phyloP scores from a whole-genome alignment of 2,888 invertebrate species.

The Yponomeuta malinellus region DNA sequence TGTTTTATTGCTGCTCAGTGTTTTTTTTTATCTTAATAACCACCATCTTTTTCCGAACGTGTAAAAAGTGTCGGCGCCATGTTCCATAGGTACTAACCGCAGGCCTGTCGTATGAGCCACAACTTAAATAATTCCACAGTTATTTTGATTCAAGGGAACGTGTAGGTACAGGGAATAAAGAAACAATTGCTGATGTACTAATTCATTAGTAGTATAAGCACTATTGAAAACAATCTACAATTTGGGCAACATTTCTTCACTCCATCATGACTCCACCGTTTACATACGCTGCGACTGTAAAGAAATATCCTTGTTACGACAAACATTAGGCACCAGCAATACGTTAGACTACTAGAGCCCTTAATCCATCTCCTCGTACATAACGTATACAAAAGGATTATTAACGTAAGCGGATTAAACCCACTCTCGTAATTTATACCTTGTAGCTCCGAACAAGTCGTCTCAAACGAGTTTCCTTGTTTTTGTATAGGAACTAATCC shows the following conservation, averaged over 20 bases:
- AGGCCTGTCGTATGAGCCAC: not conserved
- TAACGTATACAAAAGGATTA: slow-evolving; percentile 39
- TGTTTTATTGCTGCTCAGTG: slow-evolving; percentile 4
- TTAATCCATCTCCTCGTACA: slow-evolving; percentile 34
- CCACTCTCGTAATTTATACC: slow-evolving; percentile 45
- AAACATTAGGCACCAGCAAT: slow-evolving; percentile 32
- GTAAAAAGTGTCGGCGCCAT: slow-evolving; percentile 4
- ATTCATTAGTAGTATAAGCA: not conserved
- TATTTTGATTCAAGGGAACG: not conserved
- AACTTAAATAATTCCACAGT: not conserved
- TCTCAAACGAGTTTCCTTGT: slow-evolving; percentile 34
- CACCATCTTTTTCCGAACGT: slow-evolving; percentile 2
- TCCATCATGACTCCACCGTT: not conserved
- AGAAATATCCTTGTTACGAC: slow-evolving; percentile 4
- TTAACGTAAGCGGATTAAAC: slow-evolving; percentile 44
- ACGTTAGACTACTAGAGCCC: slow-evolving; percentile 35
- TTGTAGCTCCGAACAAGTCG: slow-evolving; percentile 24
- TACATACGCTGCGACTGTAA: not conserved
- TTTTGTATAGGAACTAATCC: slow-evolving; percentile 33
- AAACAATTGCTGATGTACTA: too few species aligned
- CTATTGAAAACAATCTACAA: not conserved
- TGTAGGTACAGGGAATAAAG: not conserved
- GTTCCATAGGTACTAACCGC: slow-evolving; percentile 6
- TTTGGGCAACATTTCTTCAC: not conserved
- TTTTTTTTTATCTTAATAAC: slow-evolving; percentile 8